Conservation (phyloP, 2,797 vertebrate genomes). For the Psittacula derbiana region DNA sequence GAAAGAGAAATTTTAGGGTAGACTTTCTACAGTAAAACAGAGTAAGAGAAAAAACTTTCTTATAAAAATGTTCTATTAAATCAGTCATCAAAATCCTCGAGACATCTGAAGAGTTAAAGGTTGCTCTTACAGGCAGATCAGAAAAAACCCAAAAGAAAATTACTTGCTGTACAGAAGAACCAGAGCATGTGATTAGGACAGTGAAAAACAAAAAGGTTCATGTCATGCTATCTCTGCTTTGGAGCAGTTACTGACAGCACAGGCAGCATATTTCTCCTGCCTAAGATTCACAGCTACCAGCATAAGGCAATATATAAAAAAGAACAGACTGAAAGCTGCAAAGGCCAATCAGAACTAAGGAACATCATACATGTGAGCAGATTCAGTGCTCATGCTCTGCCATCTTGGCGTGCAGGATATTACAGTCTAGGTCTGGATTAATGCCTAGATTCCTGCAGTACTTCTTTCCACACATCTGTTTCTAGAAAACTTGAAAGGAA, state of each 20-base stretch:
- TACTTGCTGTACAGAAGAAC: not conserved
- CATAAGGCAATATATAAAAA: not conserved
- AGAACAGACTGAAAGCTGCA: not conserved
- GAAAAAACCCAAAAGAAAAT: not conserved
- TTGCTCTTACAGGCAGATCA: not conserved
- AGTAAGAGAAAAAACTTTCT: not conserved
- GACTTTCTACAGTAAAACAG: not conserved
- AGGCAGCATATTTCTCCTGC: not conserved
- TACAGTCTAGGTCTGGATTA: not conserved
- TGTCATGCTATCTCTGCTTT: not conserved
- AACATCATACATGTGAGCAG: not conserved
- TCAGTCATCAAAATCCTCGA: not conserved
- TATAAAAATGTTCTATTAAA: not conserved
- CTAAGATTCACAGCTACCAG: not conserved
- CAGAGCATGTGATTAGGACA: not conserved
- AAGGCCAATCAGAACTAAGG: accelerated
- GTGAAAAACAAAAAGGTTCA: not conserved
- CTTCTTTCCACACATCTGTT: not conserved
- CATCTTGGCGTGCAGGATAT: not conserved
- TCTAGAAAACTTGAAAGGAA: not conserved
- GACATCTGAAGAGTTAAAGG: not conserved
- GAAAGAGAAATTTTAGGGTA: not conserved
- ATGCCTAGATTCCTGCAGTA: not conserved
- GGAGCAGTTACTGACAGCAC: not conserved
- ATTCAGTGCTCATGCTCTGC: not conserved